A percentile compares a stretch with the other conserved stretches of the same genome.
phyloP scores from a whole-genome alignment of 2,888 invertebrate genomes.

The Keiferia lycopersicella region DNA sequence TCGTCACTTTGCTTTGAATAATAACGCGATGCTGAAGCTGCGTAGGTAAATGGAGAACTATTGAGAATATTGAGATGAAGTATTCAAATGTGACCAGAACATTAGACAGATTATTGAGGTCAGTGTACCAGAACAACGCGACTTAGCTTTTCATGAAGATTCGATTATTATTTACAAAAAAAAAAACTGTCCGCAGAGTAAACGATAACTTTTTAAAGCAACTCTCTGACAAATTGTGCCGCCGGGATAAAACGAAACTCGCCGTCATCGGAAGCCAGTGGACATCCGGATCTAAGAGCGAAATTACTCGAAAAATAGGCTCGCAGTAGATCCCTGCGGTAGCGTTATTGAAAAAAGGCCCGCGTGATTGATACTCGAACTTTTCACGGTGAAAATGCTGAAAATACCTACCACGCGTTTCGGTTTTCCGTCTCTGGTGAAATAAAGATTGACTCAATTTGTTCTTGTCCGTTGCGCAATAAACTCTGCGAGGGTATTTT shows the following conservation, averaged over 20 bases:
- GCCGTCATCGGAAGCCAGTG: slow-evolving; percentile 47
- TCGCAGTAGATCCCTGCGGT: slow-evolving; percentile 62
- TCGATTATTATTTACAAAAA: not conserved
- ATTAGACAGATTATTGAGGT: too few species aligned
- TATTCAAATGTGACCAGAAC: too few species aligned
- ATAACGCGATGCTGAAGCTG: not conserved
- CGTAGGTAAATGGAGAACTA: not conserved
- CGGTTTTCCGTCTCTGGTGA: slow-evolving; percentile 69
- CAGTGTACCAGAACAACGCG: not conserved
- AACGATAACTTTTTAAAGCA: slow-evolving; percentile 12
- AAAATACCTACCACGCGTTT: slow-evolving; percentile 61
- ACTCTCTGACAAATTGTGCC: slow-evolving; percentile 50
- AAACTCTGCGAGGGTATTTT: slow-evolving; percentile 72
- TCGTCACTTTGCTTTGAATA: slow-evolving; percentile 18
- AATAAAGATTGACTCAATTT: slow-evolving; percentile 80
- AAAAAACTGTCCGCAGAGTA: not conserved
- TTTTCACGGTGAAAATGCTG: slow-evolving; percentile 76
- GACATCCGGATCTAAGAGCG: slow-evolving; percentile 58
- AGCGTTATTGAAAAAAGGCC: slow-evolving; percentile 78
- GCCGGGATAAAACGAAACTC: slow-evolving; percentile 47
- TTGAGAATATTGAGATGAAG: not conserved
- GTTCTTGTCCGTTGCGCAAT: slow-evolving; percentile 77
- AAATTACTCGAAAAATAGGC: slow-evolving; percentile 75
- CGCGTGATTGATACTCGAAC: slow-evolving; percentile 77
- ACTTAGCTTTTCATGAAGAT: not conserved